Evolutionary conservation across 2,113 vertebrate species (phyloP), one percentile per base, ranked within the genome.

Genomic region (Chloropsis cyanopogon): DNA sequence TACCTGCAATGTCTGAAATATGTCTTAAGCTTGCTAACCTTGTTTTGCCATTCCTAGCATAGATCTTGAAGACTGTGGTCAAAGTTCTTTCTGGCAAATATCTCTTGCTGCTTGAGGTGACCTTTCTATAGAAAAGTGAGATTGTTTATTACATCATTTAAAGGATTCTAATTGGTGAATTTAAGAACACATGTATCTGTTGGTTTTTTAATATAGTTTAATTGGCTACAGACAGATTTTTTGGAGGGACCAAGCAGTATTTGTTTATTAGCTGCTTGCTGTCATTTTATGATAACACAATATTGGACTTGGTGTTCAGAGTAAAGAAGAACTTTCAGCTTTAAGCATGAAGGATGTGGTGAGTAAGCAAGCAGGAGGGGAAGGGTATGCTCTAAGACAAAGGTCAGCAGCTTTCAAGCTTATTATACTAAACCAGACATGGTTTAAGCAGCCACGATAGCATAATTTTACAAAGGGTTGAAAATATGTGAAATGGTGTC

Each of bases 231-330:
- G 24, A 12, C 22, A 69, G n/a, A 49, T 35, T 29, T 28, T 28
- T 23, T 76, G 13, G 5, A 46, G 26, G 12, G 10, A 63, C 2
- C 4, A 68, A 42, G 19, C 0, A 1, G 11, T 28, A 29, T 42
- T 10, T 50, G 2, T 19, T 72, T 54, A 8, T 82, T 56, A 54
- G 14, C 3, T 68, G 23, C 20, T 19, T 88, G 29, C 11, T 56
- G 20, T 22, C 42, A 13, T 68, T 81, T 61, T 13, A 12, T 72
- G 50, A 46, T 14, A 11, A 28, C 17, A 28, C 4, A 41, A 2
- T n/a, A 31, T 20, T 37, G 14, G 50, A n/a, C 16, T 41, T 61
- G 4, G 2, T 35, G 5, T 24, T 22, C 35, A 41, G 15, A 35
- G 23, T 15, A 80, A 72, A 77, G 15, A 31, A 9, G 54, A 13